These are phyloP conservation scores for Calcarius lapponicus DNA, from an alignment of 2,797 vertebrate species.

Conservation along the genomic window DNA sequence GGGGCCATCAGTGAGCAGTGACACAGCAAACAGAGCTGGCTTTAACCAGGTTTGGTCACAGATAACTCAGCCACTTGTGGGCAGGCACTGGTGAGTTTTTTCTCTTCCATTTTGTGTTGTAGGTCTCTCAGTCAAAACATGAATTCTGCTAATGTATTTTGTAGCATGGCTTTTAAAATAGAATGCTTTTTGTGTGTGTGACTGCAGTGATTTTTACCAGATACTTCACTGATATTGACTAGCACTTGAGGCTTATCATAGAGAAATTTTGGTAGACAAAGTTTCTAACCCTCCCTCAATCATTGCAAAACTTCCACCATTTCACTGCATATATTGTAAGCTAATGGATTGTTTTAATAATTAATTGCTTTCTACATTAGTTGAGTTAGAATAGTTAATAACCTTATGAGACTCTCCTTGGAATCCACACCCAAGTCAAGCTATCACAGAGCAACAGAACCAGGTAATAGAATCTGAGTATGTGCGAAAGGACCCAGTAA, in stretches of 20 bases:
- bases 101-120: background rate
- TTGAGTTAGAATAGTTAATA: background rate
- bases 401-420: background rate
- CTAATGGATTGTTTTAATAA: background rate
- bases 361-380: background rate
- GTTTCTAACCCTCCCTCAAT: background rate
- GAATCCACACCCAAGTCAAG: background rate
- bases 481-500: background rate
- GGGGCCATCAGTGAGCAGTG: background rate
- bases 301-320: background rate
- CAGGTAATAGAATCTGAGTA: background rate
- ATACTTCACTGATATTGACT: background rate
- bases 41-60: background rate
- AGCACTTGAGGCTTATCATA: background rate
- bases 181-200: background rate
- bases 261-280: background rate
- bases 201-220: background rate
- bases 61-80: background rate
- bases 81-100: background rate
- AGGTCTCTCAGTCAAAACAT: background rate
- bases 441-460: background rate
- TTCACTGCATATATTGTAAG: background rate
- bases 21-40: background rate
- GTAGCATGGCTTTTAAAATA: background rate
- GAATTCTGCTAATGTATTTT: background rate